Evolutionary conservation across 2,113 vertebrate species (phyloP), one percentile per base, ranked within the genome.

Genomic region (Ammodytes dubius): DNA sequence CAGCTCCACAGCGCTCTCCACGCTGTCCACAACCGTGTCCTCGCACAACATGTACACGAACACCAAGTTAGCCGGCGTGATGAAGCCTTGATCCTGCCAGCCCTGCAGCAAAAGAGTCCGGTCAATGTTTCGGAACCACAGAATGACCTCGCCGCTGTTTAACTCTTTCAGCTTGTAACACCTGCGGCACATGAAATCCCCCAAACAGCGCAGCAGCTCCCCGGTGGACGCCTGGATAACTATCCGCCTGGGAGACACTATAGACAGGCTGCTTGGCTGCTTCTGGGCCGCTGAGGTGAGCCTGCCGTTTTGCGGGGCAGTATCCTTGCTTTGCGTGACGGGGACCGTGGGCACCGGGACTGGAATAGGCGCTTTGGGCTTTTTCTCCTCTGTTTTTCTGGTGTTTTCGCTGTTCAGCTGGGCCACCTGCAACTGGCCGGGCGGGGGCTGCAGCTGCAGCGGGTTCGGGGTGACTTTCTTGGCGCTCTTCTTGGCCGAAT

Each of bases 11-110:
- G 95, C 87, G 90, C 82, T 96, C 85, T 93, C 95, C 65, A 98
- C 86, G 88, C 96, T 95, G 81, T 98, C 96, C 77, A 92, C 90
- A 60, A 99, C 91, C 45, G 96, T 95, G 92, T 98, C 98, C 47
- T 96, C 94, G 90, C 97, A 98, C 76, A 99, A 95, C 92, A 99
- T 92, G 93, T 99, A 99, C 80, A 99, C 96, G 86, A 99, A 99
- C 77, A 99, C 98, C 81, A 99, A 93, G 94, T 97, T 99, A 67
- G 97, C 96, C 3, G 98, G 97, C 27, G 97, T 99, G 86, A 99
- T 98, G 94, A 99, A 99, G 87, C 96, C 97, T 71, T 98, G 97
- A 87, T 99, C 98, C 94, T 99, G 98, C 98, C 98, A 99, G 84
- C 98, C 98, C 89, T 99, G 98, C 75, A 99, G 90, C 88, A 99